A percentile compares a stretch with the other conserved stretches of the same genome.
phyloP scores from a whole-genome alignment of 2,888 invertebrate species.

The Nymphalis urticae region DNA sequence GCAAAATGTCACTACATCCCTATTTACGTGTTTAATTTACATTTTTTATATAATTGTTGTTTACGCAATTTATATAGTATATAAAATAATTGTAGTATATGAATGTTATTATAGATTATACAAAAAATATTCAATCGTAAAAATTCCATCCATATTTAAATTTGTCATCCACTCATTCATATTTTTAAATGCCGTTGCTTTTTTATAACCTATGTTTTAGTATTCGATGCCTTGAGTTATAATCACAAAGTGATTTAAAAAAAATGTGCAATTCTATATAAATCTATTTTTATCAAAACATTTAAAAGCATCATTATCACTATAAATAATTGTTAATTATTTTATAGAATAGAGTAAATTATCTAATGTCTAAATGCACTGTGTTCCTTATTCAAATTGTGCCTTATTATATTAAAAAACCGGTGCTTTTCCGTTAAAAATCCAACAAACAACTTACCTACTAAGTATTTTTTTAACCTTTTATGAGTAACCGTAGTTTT shows the following conservation, averaged over 20 bases:
- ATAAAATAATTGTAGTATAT: slow-evolving; percentile 11
- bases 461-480: slow-evolving; percentile 11
- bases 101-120: slow-evolving; percentile 10
- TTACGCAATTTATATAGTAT: slow-evolving; percentile 15
- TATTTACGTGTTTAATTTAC: not conserved
- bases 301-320: not conserved
- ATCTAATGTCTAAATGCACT: slow-evolving; percentile 1
- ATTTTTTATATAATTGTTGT: slow-evolving; percentile 2
- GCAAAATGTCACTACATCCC: slow-evolving; percentile 4
- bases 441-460: not conserved
- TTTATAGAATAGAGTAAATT: slow-evolving; percentile 4
- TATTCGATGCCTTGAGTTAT: not conserved
- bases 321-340: not conserved
- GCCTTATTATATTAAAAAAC: slow-evolving; percentile 17
- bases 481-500: slow-evolving; percentile 6
- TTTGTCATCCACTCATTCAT: not conserved
- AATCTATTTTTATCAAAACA: not conserved
- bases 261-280: not conserved
- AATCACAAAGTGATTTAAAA: slow-evolving; percentile 9
- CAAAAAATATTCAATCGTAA: not conserved
- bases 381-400: slow-evolving; percentile 18
- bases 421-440: slow-evolving; percentile 15
- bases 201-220: not conserved
- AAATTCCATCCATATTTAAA: slow-evolving; percentile 2
- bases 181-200: not conserved